These are phyloP conservation scores for Gymnocephalus cernua DNA, from an alignment of 2,113 vertebrate genomes.

Conservation along the genomic window DNA sequence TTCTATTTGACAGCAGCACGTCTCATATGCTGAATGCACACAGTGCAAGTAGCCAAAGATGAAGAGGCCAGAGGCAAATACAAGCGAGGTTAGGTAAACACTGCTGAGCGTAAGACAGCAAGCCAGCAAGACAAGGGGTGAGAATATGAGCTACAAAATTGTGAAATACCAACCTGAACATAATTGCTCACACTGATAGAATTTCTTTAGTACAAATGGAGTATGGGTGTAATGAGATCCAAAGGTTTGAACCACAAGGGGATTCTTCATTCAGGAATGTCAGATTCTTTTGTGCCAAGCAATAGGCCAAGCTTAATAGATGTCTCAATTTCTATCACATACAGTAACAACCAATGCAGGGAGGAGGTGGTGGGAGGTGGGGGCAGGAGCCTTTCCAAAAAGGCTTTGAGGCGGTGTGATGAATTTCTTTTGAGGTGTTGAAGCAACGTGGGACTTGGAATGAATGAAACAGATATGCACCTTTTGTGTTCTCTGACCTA, in stretches of 20 bases:
- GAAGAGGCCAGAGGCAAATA: slow-evolving; percentile 48
- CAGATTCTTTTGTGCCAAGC: slow-evolving; percentile 78
- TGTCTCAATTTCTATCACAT: slow-evolving; percentile 80
- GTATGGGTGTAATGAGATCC: slow-evolving; percentile 76
- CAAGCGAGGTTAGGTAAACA: slow-evolving; percentile 53
- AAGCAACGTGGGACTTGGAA: slow-evolving; percentile 67
- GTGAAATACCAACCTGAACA: slow-evolving; percentile 52
- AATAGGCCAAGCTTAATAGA: slow-evolving; percentile 80
- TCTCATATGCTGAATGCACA: slow-evolving; percentile 44
- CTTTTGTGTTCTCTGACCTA: slow-evolving; percentile 80
- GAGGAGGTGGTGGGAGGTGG: slow-evolving; percentile 41
- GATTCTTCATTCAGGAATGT: slow-evolving; percentile 76
- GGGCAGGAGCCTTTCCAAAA: slow-evolving; percentile 67
- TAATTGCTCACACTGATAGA: slow-evolving; percentile 74
- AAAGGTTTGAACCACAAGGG: slow-evolving; percentile 71
- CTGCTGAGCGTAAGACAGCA: slow-evolving; percentile 15
- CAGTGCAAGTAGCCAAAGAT: slow-evolving; percentile 41
- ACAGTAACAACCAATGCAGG: slow-evolving; percentile 69
- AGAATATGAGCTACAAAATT: slow-evolving; percentile 55
- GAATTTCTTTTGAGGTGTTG: slow-evolving; percentile 78
- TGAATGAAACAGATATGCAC: slow-evolving; percentile 76
- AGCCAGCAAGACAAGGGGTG: slow-evolving; percentile 34
- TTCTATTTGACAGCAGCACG: slow-evolving; percentile 47
- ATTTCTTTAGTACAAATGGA: slow-evolving; percentile 72
- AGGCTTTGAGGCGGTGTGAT: slow-evolving; percentile 74